Conservation (phyloP, 2,797 vertebrate species). For the Melanotaenia trifasciata region DNA sequence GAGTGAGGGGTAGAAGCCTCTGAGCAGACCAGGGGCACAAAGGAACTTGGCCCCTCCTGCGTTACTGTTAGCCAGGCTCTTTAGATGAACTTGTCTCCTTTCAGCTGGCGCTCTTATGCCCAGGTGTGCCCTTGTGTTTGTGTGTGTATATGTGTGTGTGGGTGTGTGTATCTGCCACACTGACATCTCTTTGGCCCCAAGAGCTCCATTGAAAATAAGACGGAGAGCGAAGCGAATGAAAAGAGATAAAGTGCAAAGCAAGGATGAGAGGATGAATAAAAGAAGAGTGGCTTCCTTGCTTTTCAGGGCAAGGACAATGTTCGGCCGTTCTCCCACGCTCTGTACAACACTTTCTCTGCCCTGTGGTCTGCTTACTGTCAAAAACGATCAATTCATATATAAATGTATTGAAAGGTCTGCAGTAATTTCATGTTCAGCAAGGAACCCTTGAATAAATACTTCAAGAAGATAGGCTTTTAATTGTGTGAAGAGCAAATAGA, state of each 20-base stretch:
- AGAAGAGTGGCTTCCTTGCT: constrained; percentile 82
- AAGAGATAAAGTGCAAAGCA: constrained; percentile 82
- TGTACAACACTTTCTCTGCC: constrained; percentile 64
- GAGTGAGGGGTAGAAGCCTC: constrained; percentile 72
- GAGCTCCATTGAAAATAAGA: constrained; percentile 82
- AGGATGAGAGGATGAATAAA: constrained; percentile 80
- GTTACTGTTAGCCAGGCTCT: constrained; percentile 80
- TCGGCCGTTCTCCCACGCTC: constrained; percentile 81
- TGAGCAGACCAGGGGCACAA: constrained; percentile 74
- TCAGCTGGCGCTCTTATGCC: constrained; percentile 80
- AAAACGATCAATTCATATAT: constrained; percentile 52
- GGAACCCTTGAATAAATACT: constrained; percentile 12
- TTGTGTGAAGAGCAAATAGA: background rate
- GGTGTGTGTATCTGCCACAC: constrained; percentile 58
- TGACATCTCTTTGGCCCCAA: constrained; percentile 81
- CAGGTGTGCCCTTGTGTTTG: constrained; percentile 81
- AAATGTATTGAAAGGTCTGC: constrained; percentile 36
- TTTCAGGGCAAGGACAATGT: constrained; percentile 83
- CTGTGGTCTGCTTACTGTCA: constrained; percentile 62
- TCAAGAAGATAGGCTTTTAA: constrained; percentile 1
- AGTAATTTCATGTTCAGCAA: constrained; percentile 38
- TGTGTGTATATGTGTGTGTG: constrained; percentile 55
- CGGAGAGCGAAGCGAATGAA: constrained; percentile 75
- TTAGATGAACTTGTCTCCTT: constrained; percentile 81
- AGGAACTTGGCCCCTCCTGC: constrained; percentile 76